These are phyloP conservation scores for Zeugodacus cucurbitae DNA, from an alignment of 1,140 invertebrate species.

Conservation along the genomic window DNA sequence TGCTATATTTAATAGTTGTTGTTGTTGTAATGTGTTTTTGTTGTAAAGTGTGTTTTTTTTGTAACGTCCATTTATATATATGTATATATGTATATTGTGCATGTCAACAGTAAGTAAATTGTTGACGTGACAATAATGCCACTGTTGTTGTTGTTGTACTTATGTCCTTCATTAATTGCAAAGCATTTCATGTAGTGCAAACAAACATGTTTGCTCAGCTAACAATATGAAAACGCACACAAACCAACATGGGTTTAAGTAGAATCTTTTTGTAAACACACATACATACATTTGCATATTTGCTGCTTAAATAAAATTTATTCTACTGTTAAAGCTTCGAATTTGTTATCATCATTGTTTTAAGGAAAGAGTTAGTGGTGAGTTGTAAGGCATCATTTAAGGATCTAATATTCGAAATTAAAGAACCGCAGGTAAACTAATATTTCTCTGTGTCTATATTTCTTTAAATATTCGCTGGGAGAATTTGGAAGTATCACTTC, in stretches of 20 bases:
- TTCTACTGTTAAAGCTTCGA: too few species aligned
- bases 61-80: not conserved
- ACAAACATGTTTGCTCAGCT: slow-evolving; percentile 18
- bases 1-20: not conserved
- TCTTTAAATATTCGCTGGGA: too few species aligned
- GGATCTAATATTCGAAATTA: too few species aligned
- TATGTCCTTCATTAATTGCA: slow-evolving; percentile 31
- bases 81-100: not conserved
- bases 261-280: too few species aligned
- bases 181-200: not conserved
- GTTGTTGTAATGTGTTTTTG: not conserved
- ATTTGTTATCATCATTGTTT: too few species aligned
- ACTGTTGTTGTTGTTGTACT: not conserved
- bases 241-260: not conserved
- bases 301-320: too few species aligned
- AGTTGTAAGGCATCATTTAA: too few species aligned
- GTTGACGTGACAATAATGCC: slow-evolving; percentile 44
- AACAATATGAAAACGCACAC: not conserved
- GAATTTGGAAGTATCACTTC: too few species aligned
- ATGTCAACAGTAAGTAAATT: slow-evolving; percentile 47
- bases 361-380: too few species aligned
- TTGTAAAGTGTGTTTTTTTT: not conserved
- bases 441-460: too few species aligned
- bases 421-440: too few species aligned
- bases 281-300: too few species aligned